Conservation (phyloP, 2,113 vertebrate genomes). For the Ellobius talpinus region DNA sequence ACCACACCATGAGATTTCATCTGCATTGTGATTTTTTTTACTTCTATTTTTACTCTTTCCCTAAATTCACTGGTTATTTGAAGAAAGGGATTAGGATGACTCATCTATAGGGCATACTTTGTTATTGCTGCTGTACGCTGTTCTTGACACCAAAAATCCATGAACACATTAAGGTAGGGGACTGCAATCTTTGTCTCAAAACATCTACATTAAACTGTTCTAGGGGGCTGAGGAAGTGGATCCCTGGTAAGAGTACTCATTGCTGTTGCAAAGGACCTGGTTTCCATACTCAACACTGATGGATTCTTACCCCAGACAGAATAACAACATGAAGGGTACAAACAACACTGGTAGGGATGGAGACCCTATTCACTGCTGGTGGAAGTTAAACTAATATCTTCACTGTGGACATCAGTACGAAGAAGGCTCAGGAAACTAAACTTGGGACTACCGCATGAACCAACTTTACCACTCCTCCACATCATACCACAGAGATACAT, state of each 20-base stretch:
- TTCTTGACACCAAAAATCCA: neutral
- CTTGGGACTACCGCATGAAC: neutral
- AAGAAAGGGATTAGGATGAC: neutral
- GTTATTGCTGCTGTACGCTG: neutral
- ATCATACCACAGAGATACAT: neutral
- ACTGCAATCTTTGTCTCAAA: neutral
- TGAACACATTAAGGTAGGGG: neutral
- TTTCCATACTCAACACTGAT: neutral
- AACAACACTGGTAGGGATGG: neutral
- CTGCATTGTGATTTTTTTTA: neutral
- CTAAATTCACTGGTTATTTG: neutral
- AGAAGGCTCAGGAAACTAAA: neutral
- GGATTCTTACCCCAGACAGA: neutral
- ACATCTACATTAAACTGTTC: neutral
- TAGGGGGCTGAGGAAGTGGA: neutral
- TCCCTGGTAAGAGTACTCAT: too few species aligned
- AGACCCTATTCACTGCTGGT: neutral
- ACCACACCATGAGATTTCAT: neutral
- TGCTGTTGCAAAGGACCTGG: neutral
- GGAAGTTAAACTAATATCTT: neutral
- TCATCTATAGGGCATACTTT: slow-evolving; percentile 13
- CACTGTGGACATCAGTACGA: neutral
- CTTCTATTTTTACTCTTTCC: slow-evolving; percentile 6
- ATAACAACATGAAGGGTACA: neutral
- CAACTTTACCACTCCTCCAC: too few species aligned